Evolutionary conservation across 2,888 invertebrate genomes (phyloP).

Genomic region (Phasia obesa): DNA sequence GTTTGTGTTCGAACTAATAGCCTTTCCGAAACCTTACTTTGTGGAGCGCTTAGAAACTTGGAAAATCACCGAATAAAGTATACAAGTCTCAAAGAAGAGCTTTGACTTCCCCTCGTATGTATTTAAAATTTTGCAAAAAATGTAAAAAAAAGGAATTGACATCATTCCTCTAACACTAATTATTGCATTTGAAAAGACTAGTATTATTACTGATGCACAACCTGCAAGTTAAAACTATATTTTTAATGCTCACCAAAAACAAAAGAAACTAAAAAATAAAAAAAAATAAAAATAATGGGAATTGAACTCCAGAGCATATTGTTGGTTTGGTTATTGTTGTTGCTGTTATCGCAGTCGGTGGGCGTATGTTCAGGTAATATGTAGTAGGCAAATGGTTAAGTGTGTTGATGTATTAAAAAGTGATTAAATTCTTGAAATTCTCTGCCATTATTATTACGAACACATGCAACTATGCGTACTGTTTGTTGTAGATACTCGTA

Average conservation of each 20-base stretch:
- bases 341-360: not conserved
- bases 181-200: slow-evolving; percentile 23
- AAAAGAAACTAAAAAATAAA: slow-evolving; percentile 9
- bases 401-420: slow-evolving; percentile 47
- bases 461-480: not conserved
- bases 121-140: not conserved
- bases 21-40: too few relatives aligned
- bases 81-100: too few relatives aligned
- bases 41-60: too few relatives aligned
- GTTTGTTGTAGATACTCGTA: slow-evolving; percentile 24
- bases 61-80: too few relatives aligned
- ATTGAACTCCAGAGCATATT: slow-evolving; percentile 11
- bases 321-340: not conserved
- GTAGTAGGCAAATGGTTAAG: not conserved
- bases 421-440: slow-evolving; percentile 36
- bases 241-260: slow-evolving; percentile 12
- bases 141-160: not conserved
- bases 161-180: slow-evolving; percentile 46
- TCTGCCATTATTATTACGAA: slow-evolving; percentile 15
- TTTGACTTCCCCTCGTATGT: too few relatives aligned
- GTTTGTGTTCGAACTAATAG: too few relatives aligned
- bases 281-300: slow-evolving; percentile 20
- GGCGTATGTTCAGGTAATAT: not conserved
- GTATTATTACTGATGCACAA: slow-evolving; percentile 8
- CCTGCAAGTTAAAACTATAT: slow-evolving; percentile 16